Evolutionary conservation across 2,888 invertebrate genomes (phyloP), one percentile per base, ranked within the genome.

Genomic region (Epistrophe eligans): DNA sequence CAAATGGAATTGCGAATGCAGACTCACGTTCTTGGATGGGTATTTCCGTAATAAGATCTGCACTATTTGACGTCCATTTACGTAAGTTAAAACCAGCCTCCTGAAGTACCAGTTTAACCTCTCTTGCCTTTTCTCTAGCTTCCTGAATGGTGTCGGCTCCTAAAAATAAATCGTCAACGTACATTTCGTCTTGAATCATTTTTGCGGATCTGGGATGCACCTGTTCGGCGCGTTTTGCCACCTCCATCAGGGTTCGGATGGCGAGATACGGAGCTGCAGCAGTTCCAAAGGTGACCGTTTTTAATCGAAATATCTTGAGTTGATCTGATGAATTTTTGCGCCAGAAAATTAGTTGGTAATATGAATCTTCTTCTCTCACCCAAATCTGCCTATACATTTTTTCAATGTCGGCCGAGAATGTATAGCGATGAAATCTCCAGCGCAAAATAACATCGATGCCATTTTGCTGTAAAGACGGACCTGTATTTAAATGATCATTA

Each of bases 351-450:
- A 35, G 9, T 9, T 35, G 35, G 35, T 35, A 35, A 35, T 9
- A 35, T 0, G 35, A 35, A 35, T 35, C 35, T 35, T 35, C 9
- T 35, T 40, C 40, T 40, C 40, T 11, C 3, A 40, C 40, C 40
- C 40, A 40, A 0, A 80, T 60, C n/a, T 74, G 74, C 17, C 73
- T 2, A 13, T n/a, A n/a, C n/a, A n/a, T n/a, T n/a, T n/a, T n/a
- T n/a, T n/a, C n/a, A n/a, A n/a, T n/a, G n/a, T n/a, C 79, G 2
- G 60, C 66, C 32, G 60, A 19, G 19, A 80, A 80, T 0, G 43
- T 67, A 43, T 62, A 48, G n/a, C 40, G 15, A 7, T 6, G 35
- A 6, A 28, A 43, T 38, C 73, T 67, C 67, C 80, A 80, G 17
- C 19, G 43, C 11, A 57, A 2, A 5, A 80, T 24, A 5, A 67